Base-by-base conservation (phyloP, 37 sponge, comb jelly and placozoan genomes). In the Aplysina aerophoba region DNA sequence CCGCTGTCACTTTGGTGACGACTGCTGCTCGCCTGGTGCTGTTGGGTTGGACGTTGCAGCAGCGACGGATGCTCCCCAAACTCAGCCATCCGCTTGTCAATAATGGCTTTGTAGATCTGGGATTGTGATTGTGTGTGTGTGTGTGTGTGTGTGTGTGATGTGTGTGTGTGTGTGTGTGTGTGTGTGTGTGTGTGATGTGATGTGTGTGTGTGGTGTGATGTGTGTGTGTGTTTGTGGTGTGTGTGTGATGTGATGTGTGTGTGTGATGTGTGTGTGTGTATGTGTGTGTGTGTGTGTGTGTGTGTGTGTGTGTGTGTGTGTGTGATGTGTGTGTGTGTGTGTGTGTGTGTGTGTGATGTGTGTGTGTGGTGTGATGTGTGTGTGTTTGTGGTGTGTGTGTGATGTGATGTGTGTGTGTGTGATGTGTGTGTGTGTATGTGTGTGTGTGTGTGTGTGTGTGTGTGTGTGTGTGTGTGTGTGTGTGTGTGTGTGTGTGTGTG, bases 51-150 rank as follows among this genome's bases (percentile, higher is more conserved):
- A 44, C 3, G 50, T 3, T 44, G 50, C 8, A 11, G 3, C 50
- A 44, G 8, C 8, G 50, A 44, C 8, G 50, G 8, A 44, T 44
- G 50, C 50, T 11, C 71, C 11, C 71, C 34, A 30, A 17, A 69
- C 34, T 69, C 71, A 31, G 71, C 71, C 71, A 69, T 69, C 71
- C 71, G 13, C 71, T 69, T 69, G 17, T 69, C 71, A 34, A 69
- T 69, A 35, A 69, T 30, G 34, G 71, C 71, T 30, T 35, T 69
- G 33, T 69, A 69, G 4, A 69, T 69, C 71, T 69, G 33, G 1
- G n/a, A 22, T 35, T 31, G 33, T 3, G 22, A 11, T 3, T 44
- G 50, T 8, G 50, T 44, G 69, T 22, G 69, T 30, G 5, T n/a
- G n/a, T n/a, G n/a, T n/a, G n/a, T n/a, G n/a, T n/a, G n/a, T n/a